Conservation (phyloP, 92 coral and sea anemone species). For the Meandrina meandrites region DNA sequence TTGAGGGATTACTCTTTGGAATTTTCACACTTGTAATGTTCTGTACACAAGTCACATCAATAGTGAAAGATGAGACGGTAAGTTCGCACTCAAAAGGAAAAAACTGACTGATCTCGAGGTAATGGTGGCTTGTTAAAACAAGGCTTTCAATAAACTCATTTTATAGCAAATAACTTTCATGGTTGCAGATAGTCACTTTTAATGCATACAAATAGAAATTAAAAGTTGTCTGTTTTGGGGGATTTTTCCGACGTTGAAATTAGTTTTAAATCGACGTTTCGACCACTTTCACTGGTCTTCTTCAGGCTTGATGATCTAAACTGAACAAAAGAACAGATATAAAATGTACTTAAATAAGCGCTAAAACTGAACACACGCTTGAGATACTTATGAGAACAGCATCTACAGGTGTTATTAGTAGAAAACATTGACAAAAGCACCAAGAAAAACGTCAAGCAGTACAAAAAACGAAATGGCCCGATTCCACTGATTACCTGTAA, state of each 20-base stretch:
- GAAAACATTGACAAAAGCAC: background rate
- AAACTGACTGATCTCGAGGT: background rate
- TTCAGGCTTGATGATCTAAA: no score
- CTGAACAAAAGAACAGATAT: no score
- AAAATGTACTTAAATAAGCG: background rate
- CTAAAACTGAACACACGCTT: background rate
- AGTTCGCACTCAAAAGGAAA: background rate
- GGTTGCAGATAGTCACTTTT: background rate
- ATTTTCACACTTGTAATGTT: slow-evolving; percentile 96
- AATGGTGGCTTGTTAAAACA: background rate
- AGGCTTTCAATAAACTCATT: background rate
- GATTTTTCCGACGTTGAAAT: no score
- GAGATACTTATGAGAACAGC: background rate
- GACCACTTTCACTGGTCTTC: no score
- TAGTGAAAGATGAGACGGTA: slow-evolving; percentile 97
- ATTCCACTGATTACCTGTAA: no score
- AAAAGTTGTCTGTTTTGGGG: no score
- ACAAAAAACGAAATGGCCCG: no score
- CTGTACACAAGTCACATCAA: slow-evolving; percentile 91
- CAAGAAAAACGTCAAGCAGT: no score
- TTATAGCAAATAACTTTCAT: background rate
- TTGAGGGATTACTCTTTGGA: slow-evolving; percentile 96
- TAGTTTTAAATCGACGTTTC: no score
- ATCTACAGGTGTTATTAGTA: background rate
- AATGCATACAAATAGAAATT: no score